A percentile compares a stretch with the other conserved stretches of the same genome.
phyloP scores from a whole-genome alignment of 2,113 vertebrate genomes.

The Muscicapa adusta region DNA sequence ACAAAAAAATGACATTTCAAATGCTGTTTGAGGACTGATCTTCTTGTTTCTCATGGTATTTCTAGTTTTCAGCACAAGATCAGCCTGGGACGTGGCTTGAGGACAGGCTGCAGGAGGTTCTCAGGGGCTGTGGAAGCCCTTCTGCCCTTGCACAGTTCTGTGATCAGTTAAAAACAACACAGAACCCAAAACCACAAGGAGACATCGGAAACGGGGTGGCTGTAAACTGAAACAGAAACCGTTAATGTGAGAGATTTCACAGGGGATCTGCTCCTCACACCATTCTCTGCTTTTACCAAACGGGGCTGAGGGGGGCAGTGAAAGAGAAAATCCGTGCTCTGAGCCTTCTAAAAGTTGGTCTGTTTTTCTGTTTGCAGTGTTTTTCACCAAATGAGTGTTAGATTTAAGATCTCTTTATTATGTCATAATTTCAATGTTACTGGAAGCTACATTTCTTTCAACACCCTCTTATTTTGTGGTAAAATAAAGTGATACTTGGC shows the following conservation, averaged over 20 bases:
- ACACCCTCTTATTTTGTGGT: neutral
- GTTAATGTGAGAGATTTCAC: neutral
- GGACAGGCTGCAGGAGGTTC: neutral
- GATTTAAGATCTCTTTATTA: neutral
- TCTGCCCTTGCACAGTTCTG: neutral
- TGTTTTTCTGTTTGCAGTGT: rapidly evolving
- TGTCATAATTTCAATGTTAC: neutral
- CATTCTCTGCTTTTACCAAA: rapidly evolving
- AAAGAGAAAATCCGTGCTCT: rapidly evolving
- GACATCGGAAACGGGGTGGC: neutral
- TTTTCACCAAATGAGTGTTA: neutral
- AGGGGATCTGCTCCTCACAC: neutral
- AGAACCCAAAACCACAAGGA: neutral
- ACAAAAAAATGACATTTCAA: neutral
- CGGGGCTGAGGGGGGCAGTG: neutral
- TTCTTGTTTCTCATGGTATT: neutral
- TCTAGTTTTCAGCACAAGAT: neutral
- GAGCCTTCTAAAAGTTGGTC: neutral
- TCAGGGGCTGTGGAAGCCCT: neutral
- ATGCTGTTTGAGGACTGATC: neutral
- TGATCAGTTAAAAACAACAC: neutral
- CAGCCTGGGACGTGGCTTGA: neutral
- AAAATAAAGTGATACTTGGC: neutral
- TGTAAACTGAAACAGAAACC: conserved; percentile 34
- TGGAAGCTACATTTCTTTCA: neutral